phyloP scores from a whole-genome alignment of 2,797 vertebrate genomes.

The Hoplostethus atlanticus region DNA sequence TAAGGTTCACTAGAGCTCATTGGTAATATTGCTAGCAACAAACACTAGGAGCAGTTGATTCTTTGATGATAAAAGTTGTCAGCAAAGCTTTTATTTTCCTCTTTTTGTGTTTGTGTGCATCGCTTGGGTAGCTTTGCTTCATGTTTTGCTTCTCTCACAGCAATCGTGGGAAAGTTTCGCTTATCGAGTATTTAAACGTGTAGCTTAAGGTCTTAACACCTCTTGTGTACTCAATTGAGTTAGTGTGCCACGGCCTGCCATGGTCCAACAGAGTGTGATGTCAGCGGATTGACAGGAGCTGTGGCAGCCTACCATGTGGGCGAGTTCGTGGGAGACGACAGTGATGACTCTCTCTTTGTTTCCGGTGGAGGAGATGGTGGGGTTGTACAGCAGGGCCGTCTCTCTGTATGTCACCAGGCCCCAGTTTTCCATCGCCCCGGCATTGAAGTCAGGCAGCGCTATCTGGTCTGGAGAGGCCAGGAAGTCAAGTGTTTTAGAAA shows the following conservation, averaged over 20 bases:
- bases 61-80: too few species aligned
- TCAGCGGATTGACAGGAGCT: neutral
- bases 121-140: too few species aligned
- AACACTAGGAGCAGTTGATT: too few species aligned
- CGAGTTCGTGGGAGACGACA: slow-evolving; percentile 91
- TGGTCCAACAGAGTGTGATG: neutral
- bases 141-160: neutral
- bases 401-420: slow-evolving; percentile 94
- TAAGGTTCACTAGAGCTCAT: too few species aligned
- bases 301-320: slow-evolving; percentile 89
- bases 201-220: neutral
- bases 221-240: neutral
- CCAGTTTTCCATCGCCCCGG: slow-evolving; percentile 97
- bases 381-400: slow-evolving; percentile 86
- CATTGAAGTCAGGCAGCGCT: slow-evolving; percentile 90
- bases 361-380: slow-evolving; percentile 79
- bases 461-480: slow-evolving; percentile 88
- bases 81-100: too few species aligned
- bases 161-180: too few species aligned
- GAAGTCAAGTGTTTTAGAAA: neutral
- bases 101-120: too few species aligned
- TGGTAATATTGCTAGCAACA: neutral
- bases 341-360: slow-evolving; percentile 90
- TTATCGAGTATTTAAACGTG: neutral
- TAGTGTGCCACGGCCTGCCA: neutral